Evolutionary conservation across 1,140 invertebrate genomes (phyloP), one percentile per base, ranked within the genome.

Genomic region (Dreissena polymorpha): DNA sequence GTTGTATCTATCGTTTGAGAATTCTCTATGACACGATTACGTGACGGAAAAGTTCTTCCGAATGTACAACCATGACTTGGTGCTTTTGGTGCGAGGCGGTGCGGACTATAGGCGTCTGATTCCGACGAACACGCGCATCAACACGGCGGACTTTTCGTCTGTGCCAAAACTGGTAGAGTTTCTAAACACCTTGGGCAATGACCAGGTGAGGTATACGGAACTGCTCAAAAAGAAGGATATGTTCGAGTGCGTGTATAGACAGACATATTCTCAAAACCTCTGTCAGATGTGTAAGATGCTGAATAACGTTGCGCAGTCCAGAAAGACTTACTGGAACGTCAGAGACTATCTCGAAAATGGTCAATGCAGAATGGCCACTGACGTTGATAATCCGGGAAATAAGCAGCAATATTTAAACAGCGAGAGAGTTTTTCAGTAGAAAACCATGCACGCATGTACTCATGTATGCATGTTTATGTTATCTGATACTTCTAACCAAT

Each of bases 41-140:
- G 97, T 99, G 65, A 98, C 98, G 0, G 98, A 99, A 91, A 99
- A 99, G 91, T 98, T 99, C 91, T 99, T 97, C 91, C n/a, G 73
- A 6, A 71, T 75, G 18, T 78, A 55, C 60, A 55, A 71, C 10
- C 23, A 67, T 0, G 65, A 70, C 55, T 18, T 81, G 13, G 18
- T 85, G 18, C 10, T 64, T 2, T 27, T 78, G 6, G 63, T 60
- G 8, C 50, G 71, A 16, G 83, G 69, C 12, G 68, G 77, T 64
- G 50, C 29, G 8, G 57, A 81, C 49, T 65, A 81, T 23, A 21
- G 55, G 18, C 21, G 51, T n/a, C 18, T n/a, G n/a, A 49, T 81
- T 65, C 68, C 57, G 12, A 64, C 53, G 18, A 18, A 49, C 6
- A 73, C 70, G 39, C 72, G 60, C 50, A 67, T 81, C 21, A 81